phyloP scores from a whole-genome alignment of 2,888 invertebrate genomes.

The Ochropacha duplaris region DNA sequence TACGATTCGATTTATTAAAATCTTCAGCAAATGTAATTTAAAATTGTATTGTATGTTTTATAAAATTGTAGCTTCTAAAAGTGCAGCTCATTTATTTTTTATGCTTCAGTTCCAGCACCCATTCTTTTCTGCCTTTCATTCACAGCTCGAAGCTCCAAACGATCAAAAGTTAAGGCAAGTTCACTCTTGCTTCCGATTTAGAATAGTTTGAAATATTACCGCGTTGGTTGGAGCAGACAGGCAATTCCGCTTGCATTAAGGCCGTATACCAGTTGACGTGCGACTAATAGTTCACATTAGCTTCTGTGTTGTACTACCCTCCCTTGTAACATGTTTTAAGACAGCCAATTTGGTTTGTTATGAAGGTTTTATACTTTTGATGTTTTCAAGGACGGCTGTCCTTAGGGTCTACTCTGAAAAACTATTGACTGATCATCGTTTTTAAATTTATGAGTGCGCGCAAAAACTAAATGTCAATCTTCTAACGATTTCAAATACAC shows the following conservation, averaged over 20 bases:
- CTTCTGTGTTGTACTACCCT: constrained; percentile 1
- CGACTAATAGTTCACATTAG: constrained; percentile 6
- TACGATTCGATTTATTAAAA: too few relatives aligned
- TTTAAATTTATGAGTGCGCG: too few relatives aligned
- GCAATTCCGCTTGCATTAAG: constrained; percentile 10
- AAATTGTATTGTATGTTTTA: too few relatives aligned
- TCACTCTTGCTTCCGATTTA: background rate
- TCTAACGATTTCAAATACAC: too few relatives aligned
- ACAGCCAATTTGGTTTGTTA: background rate
- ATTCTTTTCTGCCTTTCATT: background rate
- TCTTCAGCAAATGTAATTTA: too few relatives aligned
- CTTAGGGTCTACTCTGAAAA: too few relatives aligned
- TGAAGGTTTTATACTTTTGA: background rate
- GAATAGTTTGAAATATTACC: constrained; percentile 9
- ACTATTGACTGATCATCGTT: too few relatives aligned
- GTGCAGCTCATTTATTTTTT: too few relatives aligned
- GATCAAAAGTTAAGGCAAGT: background rate
- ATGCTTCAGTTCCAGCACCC: background rate
- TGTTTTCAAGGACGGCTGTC: too few relatives aligned
- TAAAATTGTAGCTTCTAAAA: too few relatives aligned
- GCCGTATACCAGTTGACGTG: background rate
- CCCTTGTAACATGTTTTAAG: background rate
- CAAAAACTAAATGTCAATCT: too few relatives aligned
- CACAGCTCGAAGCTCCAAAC: background rate
- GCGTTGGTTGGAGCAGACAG: constrained; percentile 8